Evolutionary conservation across 2,888 invertebrate genomes (phyloP).

Genomic region (Trisateles emortualis): DNA sequence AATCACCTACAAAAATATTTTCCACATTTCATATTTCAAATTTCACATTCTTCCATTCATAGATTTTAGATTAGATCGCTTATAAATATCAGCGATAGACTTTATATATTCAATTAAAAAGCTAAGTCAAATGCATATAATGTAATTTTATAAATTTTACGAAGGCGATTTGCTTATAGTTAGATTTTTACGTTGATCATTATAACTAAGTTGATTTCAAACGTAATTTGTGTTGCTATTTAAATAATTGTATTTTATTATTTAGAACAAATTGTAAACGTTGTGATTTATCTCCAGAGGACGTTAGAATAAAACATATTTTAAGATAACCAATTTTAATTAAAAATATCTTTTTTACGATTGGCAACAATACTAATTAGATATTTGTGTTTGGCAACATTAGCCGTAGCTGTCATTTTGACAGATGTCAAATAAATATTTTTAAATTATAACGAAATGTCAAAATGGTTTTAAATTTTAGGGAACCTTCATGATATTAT

Average conservation of each 20-base stretch:
- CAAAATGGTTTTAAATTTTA: not conserved
- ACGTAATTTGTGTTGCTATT: conserved; percentile 15
- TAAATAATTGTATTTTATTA: conserved; percentile 35
- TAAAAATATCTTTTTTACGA: not conserved
- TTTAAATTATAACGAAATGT: not conserved
- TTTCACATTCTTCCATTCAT: not conserved
- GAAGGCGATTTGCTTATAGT: conserved; percentile 40
- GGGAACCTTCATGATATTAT: not conserved
- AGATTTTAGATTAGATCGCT: not conserved
- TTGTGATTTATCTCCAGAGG: conserved; percentile 28
- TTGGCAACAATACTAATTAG: not conserved
- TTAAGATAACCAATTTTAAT: not conserved
- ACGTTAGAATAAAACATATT: conserved; percentile 18
- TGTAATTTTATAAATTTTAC: conserved; percentile 13
- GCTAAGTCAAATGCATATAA: conserved; percentile 41
- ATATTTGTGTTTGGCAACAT: not conserved
- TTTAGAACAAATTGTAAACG: conserved; percentile 40
- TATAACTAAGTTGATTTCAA: conserved; percentile 19
- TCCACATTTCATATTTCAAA: too few species aligned
- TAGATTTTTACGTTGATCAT: conserved; percentile 20
- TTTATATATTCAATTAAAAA: conserved; percentile 7
- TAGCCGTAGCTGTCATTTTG: not conserved
- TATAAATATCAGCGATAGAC: not conserved
- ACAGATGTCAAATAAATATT: too few species aligned
- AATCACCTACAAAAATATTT: too few species aligned